These are phyloP conservation scores for Amblyteles armatorius DNA, from an alignment of 2,888 invertebrate genomes.

Conservation along the genomic window DNA sequence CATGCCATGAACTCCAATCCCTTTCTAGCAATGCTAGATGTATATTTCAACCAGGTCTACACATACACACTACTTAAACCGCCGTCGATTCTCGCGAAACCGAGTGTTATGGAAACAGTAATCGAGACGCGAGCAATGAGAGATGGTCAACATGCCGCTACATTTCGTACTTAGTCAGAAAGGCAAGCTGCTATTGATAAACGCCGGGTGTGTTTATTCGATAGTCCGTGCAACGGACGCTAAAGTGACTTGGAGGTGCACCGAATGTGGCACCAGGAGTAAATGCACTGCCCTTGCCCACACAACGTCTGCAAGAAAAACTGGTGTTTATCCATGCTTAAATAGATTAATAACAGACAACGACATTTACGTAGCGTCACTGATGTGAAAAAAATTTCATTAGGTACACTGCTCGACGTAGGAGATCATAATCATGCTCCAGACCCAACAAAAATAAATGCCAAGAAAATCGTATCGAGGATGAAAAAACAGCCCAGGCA, in stretches of 20 bases:
- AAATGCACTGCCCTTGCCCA: slow-evolving; percentile 26
- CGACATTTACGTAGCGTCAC: no score
- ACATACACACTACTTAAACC: no score
- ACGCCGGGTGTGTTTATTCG: slow-evolving; percentile 1
- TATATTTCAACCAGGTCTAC: no score
- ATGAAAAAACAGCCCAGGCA: background rate
- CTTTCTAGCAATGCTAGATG: no score
- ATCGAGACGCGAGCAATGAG: no score
- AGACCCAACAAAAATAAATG: background rate
- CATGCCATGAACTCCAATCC: no score
- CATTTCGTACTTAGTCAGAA: slow-evolving; percentile 11
- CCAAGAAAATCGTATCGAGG: background rate
- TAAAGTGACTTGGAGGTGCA: slow-evolving; percentile 14
- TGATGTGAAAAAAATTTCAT: no score
- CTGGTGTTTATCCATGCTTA: background rate
- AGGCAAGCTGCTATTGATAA: slow-evolving; percentile 5
- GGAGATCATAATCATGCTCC: slow-evolving; percentile 1
- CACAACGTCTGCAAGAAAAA: slow-evolving; percentile 18
- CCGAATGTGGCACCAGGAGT: background rate
- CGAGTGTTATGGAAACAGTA: no score
- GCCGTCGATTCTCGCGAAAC: no score
- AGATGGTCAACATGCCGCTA: background rate
- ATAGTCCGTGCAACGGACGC: slow-evolving; percentile 1
- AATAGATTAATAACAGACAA: background rate
- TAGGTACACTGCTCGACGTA: background rate